These are phyloP conservation scores for Troides aeacus DNA, from an alignment of 2,888 invertebrate genomes.

Conservation along the genomic window DNA sequence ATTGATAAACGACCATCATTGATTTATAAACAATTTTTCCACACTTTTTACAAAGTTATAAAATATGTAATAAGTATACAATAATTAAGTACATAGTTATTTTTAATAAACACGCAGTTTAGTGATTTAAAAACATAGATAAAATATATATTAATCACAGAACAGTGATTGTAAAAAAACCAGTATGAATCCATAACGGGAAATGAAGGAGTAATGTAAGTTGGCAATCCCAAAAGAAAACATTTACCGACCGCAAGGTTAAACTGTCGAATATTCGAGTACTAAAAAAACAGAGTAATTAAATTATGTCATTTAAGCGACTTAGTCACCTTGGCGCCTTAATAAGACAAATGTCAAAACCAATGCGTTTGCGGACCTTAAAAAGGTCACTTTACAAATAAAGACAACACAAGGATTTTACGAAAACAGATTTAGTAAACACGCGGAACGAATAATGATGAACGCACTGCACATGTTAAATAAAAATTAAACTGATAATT, in stretches of 20 bases:
- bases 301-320: constrained; percentile 30
- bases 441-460: constrained; percentile 18
- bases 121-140: no score
- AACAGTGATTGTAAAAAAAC: background rate
- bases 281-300: constrained; percentile 20
- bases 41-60: no score
- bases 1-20: no score
- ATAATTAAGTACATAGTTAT: no score
- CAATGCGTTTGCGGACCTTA: constrained; percentile 32
- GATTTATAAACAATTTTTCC: no score
- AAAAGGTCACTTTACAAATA: constrained; percentile 23
- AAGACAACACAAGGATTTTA: constrained; percentile 26
- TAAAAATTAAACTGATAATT: background rate
- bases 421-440: constrained; percentile 13
- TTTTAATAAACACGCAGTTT: no score
- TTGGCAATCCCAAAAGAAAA: constrained; percentile 8
- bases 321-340: constrained; percentile 35
- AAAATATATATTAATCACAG: no score
- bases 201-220: background rate
- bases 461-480: background rate
- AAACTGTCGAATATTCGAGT: constrained; percentile 18
- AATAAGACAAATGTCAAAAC: constrained; percentile 34
- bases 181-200: background rate
- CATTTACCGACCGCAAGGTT: constrained; percentile 19
- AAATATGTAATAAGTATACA: no score